Percentiles rank a stretch among this genome's conserved stretches.
These are phyloP conservation scores for Helicolenus hilgendorfi DNA, from an alignment of 2,797 vertebrate genomes.

Conservation along the genomic window DNA sequence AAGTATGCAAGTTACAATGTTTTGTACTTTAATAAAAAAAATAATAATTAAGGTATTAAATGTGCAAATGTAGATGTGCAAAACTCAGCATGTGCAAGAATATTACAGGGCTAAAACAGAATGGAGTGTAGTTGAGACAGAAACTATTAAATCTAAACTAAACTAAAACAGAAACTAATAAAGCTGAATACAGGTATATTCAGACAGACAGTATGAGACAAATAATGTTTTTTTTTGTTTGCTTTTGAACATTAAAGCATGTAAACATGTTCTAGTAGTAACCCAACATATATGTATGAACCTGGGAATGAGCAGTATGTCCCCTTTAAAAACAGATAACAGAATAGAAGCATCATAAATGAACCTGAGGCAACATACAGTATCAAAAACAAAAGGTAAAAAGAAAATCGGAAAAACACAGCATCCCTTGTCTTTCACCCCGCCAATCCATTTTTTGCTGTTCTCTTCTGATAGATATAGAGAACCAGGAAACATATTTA, in stretches of 20 bases:
- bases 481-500: constrained; percentile 84
- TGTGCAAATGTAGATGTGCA: too few species aligned
- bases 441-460: constrained; percentile 21
- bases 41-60: too few species aligned
- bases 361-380: constrained; percentile 42
- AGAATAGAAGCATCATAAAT: constrained; percentile 61
- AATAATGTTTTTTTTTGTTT: not conserved
- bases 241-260: not conserved
- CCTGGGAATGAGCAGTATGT: too few species aligned
- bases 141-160: too few species aligned
- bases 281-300: too few species aligned
- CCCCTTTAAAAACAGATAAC: constrained; percentile 21
- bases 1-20: too few species aligned
- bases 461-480: constrained; percentile 67
- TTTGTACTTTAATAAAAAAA: too few species aligned
- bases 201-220: not conserved
- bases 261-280: not conserved
- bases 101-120: too few species aligned
- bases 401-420: constrained; percentile 11
- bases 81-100: too few species aligned
- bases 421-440: constrained; percentile 6
- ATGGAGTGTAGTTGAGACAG: too few species aligned
- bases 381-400: constrained; percentile 5
- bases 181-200: too few species aligned
- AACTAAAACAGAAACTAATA: too few species aligned